Conservation (phyloP, 2,888 invertebrate species). For the Andrena bucephala region DNA sequence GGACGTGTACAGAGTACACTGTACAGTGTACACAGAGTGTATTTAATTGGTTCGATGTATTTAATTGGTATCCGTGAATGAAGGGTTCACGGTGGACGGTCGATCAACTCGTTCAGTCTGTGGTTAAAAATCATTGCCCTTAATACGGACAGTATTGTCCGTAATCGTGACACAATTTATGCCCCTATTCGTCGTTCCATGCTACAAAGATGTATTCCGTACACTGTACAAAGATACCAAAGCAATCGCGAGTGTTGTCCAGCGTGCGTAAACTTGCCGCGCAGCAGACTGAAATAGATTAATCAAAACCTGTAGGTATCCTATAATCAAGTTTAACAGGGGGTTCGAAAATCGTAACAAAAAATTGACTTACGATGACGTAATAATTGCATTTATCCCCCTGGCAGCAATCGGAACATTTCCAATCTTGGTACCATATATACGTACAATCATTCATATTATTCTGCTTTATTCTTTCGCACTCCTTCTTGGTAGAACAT, state of each 20-base stretch:
- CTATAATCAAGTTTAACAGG: accelerated
- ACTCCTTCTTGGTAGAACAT: slow-evolving; percentile 93
- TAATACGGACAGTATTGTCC: not conserved
- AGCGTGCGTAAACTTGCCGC: slow-evolving; percentile 11
- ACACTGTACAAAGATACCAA: slow-evolving; percentile 28
- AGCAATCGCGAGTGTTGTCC: slow-evolving; percentile 38
- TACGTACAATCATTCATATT: slow-evolving; percentile 93
- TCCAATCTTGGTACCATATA: slow-evolving; percentile 98
- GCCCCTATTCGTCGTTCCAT: not conserved
- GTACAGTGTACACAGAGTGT: not conserved
- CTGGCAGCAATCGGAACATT: slow-evolving; percentile 97
- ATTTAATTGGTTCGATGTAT: not conserved
- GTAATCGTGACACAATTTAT: not conserved
- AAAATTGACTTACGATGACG: slow-evolving; percentile 92
- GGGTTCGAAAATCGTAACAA: not conserved
- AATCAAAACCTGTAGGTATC: not conserved
- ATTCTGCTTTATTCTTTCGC: slow-evolving; percentile 89
- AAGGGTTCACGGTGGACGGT: too few species aligned
- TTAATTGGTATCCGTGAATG: too few species aligned
- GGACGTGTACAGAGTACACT: not conserved
- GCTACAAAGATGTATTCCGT: not conserved
- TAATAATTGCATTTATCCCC: slow-evolving; percentile 98
- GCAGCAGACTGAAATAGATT: slow-evolving; percentile 73
- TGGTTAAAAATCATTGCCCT: not conserved
- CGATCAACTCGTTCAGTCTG: not conserved